Evolutionary conservation across 2,113 vertebrate genomes (phyloP).

Genomic region (Zosterops japonicus): DNA sequence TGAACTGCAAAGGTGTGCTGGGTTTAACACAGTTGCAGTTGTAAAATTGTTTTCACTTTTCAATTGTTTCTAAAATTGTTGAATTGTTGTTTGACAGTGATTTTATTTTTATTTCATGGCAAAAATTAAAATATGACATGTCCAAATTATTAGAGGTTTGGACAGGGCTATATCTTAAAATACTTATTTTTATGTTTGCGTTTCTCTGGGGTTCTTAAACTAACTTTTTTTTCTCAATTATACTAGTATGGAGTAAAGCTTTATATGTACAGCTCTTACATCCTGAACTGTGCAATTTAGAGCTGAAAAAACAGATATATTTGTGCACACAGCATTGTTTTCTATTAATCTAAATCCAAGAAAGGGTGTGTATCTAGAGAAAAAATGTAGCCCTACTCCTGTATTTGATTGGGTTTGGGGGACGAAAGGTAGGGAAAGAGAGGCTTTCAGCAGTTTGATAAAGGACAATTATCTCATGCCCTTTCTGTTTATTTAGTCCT

Average conservation of each 20-base stretch:
- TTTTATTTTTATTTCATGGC: neutral
- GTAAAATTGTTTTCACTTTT: neutral
- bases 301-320: neutral
- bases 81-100: neutral
- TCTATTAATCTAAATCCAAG: neutral
- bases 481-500: neutral
- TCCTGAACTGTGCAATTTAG: neutral
- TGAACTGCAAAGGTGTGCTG: neutral
- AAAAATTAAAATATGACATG: neutral
- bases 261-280: neutral
- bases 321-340: neutral
- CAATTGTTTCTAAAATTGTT: too few relatives aligned
- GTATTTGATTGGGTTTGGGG: neutral
- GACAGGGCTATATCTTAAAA: neutral
- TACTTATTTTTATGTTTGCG: neutral
- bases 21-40: neutral
- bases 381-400: neutral
- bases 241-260: neutral
- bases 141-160: neutral
- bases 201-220: neutral
- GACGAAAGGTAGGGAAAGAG: neutral
- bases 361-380: neutral
- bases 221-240: neutral
- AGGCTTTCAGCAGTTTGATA: neutral
- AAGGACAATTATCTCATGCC: neutral